These are phyloP conservation scores for Threskiornis aethiopicus DNA, from an alignment of 2,797 vertebrate species.

Conservation along the genomic window DNA sequence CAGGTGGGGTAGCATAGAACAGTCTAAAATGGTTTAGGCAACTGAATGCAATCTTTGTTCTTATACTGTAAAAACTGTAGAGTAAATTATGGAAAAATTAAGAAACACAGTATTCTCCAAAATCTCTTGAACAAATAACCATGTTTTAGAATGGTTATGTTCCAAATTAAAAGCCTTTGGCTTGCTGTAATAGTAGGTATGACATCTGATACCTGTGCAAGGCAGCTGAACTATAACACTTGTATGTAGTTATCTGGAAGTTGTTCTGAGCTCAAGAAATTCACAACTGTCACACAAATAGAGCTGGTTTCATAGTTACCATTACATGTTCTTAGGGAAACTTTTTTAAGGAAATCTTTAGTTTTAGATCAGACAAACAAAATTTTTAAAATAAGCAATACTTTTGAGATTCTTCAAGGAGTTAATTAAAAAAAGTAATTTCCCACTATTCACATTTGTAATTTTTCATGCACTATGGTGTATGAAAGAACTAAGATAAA, in stretches of 20 bases:
- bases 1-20: neutral
- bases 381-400: neutral
- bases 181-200: neutral
- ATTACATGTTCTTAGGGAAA: neutral
- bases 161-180: neutral
- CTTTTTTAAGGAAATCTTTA: neutral
- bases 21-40: neutral
- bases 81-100: neutral
- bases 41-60: too few species aligned
- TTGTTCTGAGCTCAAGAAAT: neutral
- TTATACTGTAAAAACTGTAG: neutral
- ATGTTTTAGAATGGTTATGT: neutral
- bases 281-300: neutral
- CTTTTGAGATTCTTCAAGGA: neutral
- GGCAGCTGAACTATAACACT: neutral
- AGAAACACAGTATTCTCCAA: neutral
- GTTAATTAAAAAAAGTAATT: neutral
- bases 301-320: neutral
- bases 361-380: neutral
- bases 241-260: neutral
- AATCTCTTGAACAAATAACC: too few species aligned
- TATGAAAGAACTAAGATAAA: neutral
- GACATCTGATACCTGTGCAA: neutral
- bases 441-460: neutral
- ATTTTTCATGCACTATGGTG: neutral